A percentile compares a stretch with the other conserved stretches of the same genome.
phyloP scores from a whole-genome alignment of 2,888 invertebrate species.

The Lithosia quadra region DNA sequence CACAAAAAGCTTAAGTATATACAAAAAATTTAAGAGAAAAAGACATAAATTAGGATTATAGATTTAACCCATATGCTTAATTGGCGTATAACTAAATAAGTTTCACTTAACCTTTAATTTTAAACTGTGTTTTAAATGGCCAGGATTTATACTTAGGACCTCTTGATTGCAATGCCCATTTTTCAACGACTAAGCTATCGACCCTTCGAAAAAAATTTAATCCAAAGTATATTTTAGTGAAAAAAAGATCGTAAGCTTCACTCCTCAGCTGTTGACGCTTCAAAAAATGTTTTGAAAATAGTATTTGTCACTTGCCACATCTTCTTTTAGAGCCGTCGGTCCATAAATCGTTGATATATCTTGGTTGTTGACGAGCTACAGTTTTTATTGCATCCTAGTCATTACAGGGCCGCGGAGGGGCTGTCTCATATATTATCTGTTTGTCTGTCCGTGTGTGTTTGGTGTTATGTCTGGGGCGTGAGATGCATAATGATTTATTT shows the following conservation, averaged over 20 bases:
- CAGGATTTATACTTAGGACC: too few species aligned
- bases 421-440: constrained; percentile 42
- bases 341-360: constrained; percentile 59
- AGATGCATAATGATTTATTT: constrained; percentile 48
- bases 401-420: constrained; percentile 52
- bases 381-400: constrained; percentile 73
- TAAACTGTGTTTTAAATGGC: too few species aligned
- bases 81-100: not conserved
- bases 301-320: constrained; percentile 35
- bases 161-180: too few species aligned
- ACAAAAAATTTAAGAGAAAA: too few species aligned
- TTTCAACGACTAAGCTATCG: too few species aligned
- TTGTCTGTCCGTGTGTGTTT: constrained; percentile 30
- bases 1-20: too few species aligned
- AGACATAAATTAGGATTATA: too few species aligned
- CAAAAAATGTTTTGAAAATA: not conserved
- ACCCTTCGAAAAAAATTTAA: too few species aligned
- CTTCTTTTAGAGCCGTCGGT: constrained; percentile 24
- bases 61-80: not conserved
- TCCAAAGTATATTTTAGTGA: too few species aligned
- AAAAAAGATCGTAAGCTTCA: too few species aligned
- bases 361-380: constrained; percentile 69
- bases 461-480: constrained; percentile 39
- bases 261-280: too few species aligned
- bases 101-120: not conserved